Evolutionary conservation across 2,888 invertebrate genomes (phyloP), one percentile per base, ranked within the genome.

Genomic region (Pollenia labialis): DNA sequence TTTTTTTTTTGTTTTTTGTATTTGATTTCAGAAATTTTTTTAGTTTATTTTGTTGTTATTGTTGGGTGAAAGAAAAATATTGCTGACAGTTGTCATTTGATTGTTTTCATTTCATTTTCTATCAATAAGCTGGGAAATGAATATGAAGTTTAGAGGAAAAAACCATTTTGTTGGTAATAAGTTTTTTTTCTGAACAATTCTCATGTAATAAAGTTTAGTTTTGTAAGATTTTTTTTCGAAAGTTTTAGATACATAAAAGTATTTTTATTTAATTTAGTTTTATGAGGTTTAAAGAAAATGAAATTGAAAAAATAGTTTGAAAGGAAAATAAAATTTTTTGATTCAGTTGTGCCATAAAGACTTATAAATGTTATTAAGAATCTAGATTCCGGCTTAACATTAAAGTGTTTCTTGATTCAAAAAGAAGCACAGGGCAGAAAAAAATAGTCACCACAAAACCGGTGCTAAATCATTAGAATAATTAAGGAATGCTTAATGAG

Each of bases 81-180:
- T 82, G 87, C 81, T 87, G 87, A 83, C 87, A 87, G 85, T 87
- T 88, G 85, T 87, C 87, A 88, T 88, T 81, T 85, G 81, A 85
- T 88, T 88, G 88, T 87, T 88, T 88, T 88, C 85, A 85, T 88
- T 88, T 88, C 87, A 88, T 87, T 87, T 88, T 85, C 81, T 85
- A 85, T 87, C 88, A 88, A 88, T 87, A 88, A 87, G 81, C 66
- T 76, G 60, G 62, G 54, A 82, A 82, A 82, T 32, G 44, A 68
- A 32, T 32, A 76, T 32, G 16, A 32, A 77, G 71, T 48, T 10
- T 10, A 46, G 32, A 66, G 58, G 46, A 2, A 48, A 18, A 42
- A 16, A 56, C 79, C 54, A 52, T 81, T 64, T 82, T 84, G 12
- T 42, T 16, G 14, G 69, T 77, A 82, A 79, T 85, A 52, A 44